A percentile compares a stretch with the other conserved stretches of the same genome.
These are phyloP conservation scores for Drosophila longiperda DNA, from an alignment of 2,888 invertebrate species.

Conservation along the genomic window DNA sequence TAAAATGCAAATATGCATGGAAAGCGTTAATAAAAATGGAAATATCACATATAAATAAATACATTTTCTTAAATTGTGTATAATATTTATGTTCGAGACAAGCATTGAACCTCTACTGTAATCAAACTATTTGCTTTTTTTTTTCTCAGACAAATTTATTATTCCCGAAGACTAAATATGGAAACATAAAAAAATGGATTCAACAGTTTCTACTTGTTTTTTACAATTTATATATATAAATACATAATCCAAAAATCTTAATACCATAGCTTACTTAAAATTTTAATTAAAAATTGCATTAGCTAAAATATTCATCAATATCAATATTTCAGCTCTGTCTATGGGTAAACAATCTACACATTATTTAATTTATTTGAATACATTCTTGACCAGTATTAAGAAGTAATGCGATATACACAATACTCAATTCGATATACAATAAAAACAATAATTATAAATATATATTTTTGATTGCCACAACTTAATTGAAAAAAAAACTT, in stretches of 20 bases:
- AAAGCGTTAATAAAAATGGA: background rate
- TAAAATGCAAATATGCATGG: background rate
- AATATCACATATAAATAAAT: too few species aligned
- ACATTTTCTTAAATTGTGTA: too few species aligned
- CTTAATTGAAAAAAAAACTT: background rate
- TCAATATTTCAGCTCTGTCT: background rate
- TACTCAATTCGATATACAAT: background rate
- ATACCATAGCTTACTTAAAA: background rate
- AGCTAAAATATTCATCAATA: too few species aligned
- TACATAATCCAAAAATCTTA: background rate
- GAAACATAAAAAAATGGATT: too few species aligned
- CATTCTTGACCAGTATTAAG: background rate
- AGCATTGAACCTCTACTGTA: too few species aligned
- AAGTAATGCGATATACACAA: background rate
- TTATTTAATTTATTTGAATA: background rate
- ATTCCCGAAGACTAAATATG: too few species aligned
- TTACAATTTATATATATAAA: too few species aligned
- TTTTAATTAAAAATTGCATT: background rate
- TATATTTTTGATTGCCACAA: background rate
- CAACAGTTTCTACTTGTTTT: too few species aligned
- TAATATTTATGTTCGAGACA: too few species aligned
- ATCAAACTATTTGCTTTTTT: too few species aligned
- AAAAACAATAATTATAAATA: background rate
- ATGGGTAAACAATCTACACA: background rate
- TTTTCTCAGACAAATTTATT: too few species aligned